Evolutionary conservation across 2,888 invertebrate species (phyloP).

Genomic region (Zaprionus obscuricornis): DNA sequence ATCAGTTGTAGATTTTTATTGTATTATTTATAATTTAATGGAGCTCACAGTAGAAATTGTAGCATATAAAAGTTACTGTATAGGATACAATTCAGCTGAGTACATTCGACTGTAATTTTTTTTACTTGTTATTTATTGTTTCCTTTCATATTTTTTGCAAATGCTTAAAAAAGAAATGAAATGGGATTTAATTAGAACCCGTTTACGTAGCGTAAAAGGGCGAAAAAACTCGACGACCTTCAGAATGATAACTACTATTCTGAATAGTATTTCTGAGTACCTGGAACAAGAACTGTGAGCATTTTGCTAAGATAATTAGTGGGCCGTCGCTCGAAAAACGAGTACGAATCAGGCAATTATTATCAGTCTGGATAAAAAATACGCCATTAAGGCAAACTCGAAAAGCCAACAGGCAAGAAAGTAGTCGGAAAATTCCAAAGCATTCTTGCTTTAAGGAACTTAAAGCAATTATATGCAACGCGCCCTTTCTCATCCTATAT

Average conservation of each 20-base stretch:
- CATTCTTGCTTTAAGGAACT: conserved; percentile 44
- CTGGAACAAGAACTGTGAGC: not conserved
- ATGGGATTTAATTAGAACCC: conserved; percentile 70
- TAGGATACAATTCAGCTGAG: too few species aligned
- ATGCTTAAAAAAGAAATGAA: conserved; percentile 36
- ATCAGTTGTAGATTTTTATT: too few species aligned
- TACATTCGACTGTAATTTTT: conserved; percentile 4
- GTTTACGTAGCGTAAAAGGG: conserved; percentile 37
- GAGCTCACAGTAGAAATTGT: not conserved
- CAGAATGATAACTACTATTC: conserved; percentile 2
- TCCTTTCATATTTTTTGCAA: conserved; percentile 17
- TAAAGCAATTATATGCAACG: conserved; percentile 33
- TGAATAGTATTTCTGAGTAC: not conserved
- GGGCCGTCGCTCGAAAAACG: conserved; percentile 2
- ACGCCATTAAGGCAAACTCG: not conserved
- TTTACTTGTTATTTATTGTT: conserved; percentile 16
- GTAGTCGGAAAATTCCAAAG: conserved; percentile 16
- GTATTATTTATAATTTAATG: too few species aligned
- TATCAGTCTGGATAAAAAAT: not conserved
- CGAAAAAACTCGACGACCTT: conserved; percentile 30
- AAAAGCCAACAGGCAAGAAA: not conserved
- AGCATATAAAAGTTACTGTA: conserved; percentile 26
- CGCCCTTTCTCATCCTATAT: conserved; percentile 17
- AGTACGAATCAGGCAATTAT: not conserved
- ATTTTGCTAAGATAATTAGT: not conserved